A percentile compares a stretch with the other conserved stretches of the same genome.
Conservation (phyloP, 2,113 vertebrate genomes). For the Dromas ardeola region DNA sequence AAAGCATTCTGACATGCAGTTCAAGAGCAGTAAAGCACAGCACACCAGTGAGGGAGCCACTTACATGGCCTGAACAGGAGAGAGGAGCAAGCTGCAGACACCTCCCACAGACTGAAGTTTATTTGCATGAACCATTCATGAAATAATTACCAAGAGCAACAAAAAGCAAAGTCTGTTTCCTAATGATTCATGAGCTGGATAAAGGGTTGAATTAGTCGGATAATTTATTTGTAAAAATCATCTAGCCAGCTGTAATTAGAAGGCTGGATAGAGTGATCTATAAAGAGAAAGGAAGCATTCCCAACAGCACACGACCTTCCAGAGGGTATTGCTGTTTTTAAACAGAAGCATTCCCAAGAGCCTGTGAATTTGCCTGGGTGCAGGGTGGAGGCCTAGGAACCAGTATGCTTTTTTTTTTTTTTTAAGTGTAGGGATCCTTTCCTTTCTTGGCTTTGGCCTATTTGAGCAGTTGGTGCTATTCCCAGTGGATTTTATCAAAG, state of each 20-base stretch:
- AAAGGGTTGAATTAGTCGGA: constrained; percentile 51
- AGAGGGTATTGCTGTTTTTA: not conserved
- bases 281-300: constrained; percentile 1
- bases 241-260: constrained; percentile 55
- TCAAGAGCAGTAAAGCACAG: constrained; percentile 8
- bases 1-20: constrained; percentile 7
- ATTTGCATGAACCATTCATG: constrained; percentile 66
- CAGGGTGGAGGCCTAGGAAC: not conserved
- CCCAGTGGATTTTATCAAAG: constrained; percentile 70
- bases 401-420: not conserved
- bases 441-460: constrained; percentile 24
- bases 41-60: not conserved
- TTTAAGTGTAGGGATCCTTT: not conserved
- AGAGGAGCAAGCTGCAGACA: constrained; percentile 17
- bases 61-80: not conserved
- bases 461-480: constrained; percentile 53
- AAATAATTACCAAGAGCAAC: constrained; percentile 60
- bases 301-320: not conserved
- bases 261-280: constrained; percentile 15
- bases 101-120: constrained; percentile 10
- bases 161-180: constrained; percentile 61
- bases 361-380: not conserved
- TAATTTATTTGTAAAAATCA: constrained; percentile 68
- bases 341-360: not conserved
- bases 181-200: constrained; percentile 63